A percentile compares a stretch with the other conserved stretches of the same genome.
phyloP scores from a whole-genome alignment of 2,113 vertebrate genomes.

The Oxygymnocypris stewartii region DNA sequence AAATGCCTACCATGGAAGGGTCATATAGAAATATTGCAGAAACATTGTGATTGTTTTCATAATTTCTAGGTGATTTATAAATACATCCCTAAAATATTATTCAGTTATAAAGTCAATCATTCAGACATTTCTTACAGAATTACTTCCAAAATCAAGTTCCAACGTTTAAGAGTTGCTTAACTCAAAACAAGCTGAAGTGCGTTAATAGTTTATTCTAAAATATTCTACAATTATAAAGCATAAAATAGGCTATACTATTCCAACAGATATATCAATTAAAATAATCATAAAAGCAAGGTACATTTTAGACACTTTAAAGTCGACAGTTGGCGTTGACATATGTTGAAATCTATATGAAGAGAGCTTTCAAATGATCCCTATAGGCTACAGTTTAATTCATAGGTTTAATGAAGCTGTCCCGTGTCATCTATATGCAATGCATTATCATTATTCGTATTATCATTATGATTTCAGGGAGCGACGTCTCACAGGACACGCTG shows the following conservation, averaged over 20 bases:
- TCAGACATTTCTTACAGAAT: neutral
- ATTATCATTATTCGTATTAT: neutral
- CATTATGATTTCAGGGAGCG: slow-evolving; percentile 75
- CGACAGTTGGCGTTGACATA: neutral
- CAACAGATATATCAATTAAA: neutral
- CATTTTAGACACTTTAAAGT: neutral
- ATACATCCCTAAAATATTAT: neutral
- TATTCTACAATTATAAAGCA: neutral
- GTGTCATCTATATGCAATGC: neutral
- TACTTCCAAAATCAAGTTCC: neutral
- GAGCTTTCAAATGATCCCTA: neutral
- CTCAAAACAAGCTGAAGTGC: neutral
- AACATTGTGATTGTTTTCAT: neutral
- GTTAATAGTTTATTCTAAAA: neutral
- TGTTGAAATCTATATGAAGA: neutral
- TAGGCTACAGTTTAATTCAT: neutral
- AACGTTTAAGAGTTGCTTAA: too few species aligned
- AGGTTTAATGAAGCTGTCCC: neutral
- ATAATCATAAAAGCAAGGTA: neutral
- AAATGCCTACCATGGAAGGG: neutral
- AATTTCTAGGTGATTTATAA: neutral
- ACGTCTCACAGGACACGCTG: slow-evolving; percentile 90
- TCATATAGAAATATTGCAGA: neutral
- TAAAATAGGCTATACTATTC: neutral
- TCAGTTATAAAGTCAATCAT: neutral